Percentiles rank a stretch among this genome's conserved stretches.
Conservation (phyloP, 2,888 invertebrate species). For the Phorcus lineatus region DNA sequence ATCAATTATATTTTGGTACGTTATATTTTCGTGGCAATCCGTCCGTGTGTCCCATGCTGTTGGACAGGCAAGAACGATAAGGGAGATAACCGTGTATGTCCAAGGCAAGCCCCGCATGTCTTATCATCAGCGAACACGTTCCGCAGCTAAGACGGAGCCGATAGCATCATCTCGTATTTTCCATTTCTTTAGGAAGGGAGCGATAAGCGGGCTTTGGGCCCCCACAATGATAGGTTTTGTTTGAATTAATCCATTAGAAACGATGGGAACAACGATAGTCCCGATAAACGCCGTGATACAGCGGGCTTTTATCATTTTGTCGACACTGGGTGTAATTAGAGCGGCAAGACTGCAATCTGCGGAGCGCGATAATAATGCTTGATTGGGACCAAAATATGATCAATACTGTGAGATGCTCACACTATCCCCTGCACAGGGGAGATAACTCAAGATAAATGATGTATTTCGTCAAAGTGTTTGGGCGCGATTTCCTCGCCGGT, state of each 20-base stretch:
- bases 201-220: constrained; percentile 60
- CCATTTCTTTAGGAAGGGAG: constrained; percentile 64
- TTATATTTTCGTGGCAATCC: constrained; percentile 13
- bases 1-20: constrained; percentile 5
- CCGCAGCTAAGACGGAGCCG: constrained; percentile 42
- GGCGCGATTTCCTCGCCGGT: constrained; percentile 43
- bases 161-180: constrained; percentile 66
- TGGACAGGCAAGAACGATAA: constrained; percentile 23
- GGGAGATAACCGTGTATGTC: constrained; percentile 33
- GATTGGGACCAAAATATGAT: constrained; percentile 62
- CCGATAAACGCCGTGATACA: constrained; percentile 48
- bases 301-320: constrained; percentile 52
- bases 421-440: constrained; percentile 48
- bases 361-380: constrained; percentile 60
- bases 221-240: constrained; percentile 63
- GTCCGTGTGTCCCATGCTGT: not conserved
- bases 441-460: constrained; percentile 65
- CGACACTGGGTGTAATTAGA: constrained; percentile 70
- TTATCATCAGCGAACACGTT: constrained; percentile 50
- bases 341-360: constrained; percentile 54
- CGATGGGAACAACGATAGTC: constrained; percentile 44
- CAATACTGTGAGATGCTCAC: constrained; percentile 53
- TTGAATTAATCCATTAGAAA: constrained; percentile 67
- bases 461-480: constrained; percentile 55
- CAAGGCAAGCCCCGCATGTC: constrained; percentile 37